These are phyloP conservation scores for Pseudomyrmex flavicornis DNA, from an alignment of 1,140 invertebrate genomes.

Conservation along the genomic window DNA sequence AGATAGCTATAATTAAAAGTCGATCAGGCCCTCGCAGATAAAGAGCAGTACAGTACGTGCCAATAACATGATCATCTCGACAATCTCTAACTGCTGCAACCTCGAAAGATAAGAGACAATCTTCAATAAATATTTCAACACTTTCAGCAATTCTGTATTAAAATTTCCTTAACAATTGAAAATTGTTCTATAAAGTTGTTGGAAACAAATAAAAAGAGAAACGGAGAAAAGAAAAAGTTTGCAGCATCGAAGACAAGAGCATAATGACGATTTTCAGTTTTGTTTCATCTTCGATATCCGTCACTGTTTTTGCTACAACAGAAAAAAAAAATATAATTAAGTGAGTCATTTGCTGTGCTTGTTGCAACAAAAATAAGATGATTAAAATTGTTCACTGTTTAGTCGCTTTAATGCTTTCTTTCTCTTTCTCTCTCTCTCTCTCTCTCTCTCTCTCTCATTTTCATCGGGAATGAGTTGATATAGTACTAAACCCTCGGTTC, in stretches of 20 bases:
- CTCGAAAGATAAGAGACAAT: background rate
- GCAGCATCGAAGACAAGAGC: too few relatives aligned
- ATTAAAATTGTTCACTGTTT: background rate
- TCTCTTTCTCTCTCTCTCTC: too few relatives aligned
- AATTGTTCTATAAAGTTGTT: background rate
- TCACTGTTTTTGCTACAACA: too few relatives aligned
- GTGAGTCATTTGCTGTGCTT: background rate
- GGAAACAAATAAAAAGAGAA: too few relatives aligned
- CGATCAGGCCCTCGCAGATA: slow-evolving; percentile 71
- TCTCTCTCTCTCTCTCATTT: background rate
- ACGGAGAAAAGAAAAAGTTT: too few relatives aligned
- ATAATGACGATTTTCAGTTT: too few relatives aligned
- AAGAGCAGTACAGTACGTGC: slow-evolving; percentile 48
- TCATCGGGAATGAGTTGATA: background rate
- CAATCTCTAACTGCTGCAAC: background rate
- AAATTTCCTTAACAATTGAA: background rate
- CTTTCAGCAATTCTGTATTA: background rate
- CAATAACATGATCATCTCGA: slow-evolving; percentile 43
- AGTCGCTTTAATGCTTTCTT: too few relatives aligned
- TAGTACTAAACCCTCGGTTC: background rate
- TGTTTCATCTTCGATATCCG: too few relatives aligned
- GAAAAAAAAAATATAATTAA: too few relatives aligned
- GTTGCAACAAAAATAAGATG: background rate
- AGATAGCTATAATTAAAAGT: slow-evolving; percentile 80
- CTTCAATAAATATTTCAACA: background rate